phyloP scores from a whole-genome alignment of 1,140 invertebrate species.

The Ceratina australensis region DNA sequence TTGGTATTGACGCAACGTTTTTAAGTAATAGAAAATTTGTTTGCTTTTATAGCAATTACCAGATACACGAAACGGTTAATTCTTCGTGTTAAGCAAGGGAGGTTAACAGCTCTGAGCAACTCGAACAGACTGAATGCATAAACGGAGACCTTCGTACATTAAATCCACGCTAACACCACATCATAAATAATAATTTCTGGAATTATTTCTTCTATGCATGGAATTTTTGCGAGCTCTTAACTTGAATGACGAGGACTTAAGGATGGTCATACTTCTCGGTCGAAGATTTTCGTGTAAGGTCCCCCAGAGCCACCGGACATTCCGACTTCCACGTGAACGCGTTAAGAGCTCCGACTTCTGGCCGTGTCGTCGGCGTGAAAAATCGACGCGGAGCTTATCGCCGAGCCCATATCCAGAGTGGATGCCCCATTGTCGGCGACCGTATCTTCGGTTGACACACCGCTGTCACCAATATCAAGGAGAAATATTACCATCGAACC shows the following conservation, averaged over 20 bases:
- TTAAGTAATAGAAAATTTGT: no score
- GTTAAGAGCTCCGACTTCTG: slow-evolving; percentile 52
- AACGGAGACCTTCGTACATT: no score
- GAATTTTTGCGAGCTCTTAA: slow-evolving; percentile 8
- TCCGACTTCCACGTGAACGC: slow-evolving; percentile 49
- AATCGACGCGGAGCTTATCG: slow-evolving; percentile 50
- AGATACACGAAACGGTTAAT: no score
- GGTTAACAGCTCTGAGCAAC: no score
- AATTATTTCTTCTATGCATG: no score
- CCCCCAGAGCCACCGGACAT: slow-evolving; percentile 34
- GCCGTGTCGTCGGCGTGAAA: slow-evolving; percentile 45
- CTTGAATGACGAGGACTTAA: slow-evolving; percentile 32
- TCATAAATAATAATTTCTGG: no score
- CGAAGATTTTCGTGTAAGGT: slow-evolving; percentile 49
- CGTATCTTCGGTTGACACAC: slow-evolving; percentile 28
- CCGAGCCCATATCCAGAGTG: not conserved
- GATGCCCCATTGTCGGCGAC: slow-evolving; percentile 27
- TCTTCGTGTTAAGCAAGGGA: no score
- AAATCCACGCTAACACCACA: no score
- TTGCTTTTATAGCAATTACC: no score
- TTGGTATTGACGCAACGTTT: no score
- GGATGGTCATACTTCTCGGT: slow-evolving; percentile 48
- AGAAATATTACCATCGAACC: slow-evolving; percentile 20
- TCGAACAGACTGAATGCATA: no score
- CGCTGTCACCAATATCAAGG: slow-evolving; percentile 24